A percentile compares a stretch with the other conserved stretches of the same genome.
phyloP scores from a whole-genome alignment of 53 echinoderm and acorn worm species.

The Temnopleurus reevesii region DNA sequence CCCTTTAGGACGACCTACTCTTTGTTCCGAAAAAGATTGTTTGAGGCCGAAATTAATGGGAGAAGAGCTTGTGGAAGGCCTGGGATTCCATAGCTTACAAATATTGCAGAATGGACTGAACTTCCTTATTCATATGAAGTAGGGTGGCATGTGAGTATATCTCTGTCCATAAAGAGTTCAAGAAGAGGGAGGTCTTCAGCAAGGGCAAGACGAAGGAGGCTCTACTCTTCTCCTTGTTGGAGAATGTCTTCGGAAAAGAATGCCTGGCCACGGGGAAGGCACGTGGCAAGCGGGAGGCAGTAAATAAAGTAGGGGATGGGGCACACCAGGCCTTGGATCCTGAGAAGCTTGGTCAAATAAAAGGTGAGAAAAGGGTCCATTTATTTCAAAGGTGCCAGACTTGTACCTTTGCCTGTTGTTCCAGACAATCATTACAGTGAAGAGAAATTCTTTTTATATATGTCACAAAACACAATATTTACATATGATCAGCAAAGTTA shows the following conservation, averaged over 20 bases:
- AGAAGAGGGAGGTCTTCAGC: slow-evolving; percentile 28
- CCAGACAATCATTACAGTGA: too few species aligned
- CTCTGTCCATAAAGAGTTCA: too few species aligned
- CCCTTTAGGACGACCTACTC: too few species aligned
- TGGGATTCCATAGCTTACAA: too few species aligned
- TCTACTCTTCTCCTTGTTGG: neutral
- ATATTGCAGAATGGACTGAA: neutral
- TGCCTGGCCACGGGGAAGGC: slow-evolving; percentile 18
- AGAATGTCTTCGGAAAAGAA: neutral
- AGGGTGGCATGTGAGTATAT: neutral
- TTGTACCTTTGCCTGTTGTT: too few species aligned
- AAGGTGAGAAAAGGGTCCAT: neutral
- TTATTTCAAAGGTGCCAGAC: too few species aligned
- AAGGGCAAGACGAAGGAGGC: slow-evolving; percentile 20
- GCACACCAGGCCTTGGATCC: neutral
- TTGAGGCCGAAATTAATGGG: too few species aligned
- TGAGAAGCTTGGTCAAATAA: slow-evolving; percentile 25
- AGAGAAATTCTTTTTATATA: too few species aligned
- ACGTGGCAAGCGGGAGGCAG: neutral
- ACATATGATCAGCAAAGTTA: too few species aligned
- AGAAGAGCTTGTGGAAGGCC: too few species aligned
- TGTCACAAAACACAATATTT: too few species aligned
- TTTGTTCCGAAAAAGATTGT: too few species aligned
- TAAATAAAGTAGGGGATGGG: slow-evolving; percentile 6
- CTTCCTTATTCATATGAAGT: neutral